Evolutionary conservation across 2,113 vertebrate species (phyloP).

Genomic region (Reinhardtius hippoglossoides): DNA sequence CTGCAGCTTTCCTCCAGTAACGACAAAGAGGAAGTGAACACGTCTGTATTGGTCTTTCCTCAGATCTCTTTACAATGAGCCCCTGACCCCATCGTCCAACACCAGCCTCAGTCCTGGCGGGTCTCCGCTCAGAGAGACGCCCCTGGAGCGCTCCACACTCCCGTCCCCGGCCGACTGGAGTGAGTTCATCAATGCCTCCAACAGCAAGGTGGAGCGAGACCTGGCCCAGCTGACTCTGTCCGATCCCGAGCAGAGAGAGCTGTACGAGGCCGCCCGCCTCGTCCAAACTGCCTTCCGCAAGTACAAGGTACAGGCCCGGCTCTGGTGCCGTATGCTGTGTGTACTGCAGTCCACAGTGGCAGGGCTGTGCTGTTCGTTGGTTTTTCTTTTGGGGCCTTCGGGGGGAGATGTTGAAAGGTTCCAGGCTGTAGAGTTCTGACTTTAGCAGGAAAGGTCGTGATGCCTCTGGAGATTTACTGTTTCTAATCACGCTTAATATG

Average conservation of each 20-base stretch:
- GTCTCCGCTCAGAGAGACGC: slow-evolving; percentile 88
- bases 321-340: slow-evolving; percentile 56
- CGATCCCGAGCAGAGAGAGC: slow-evolving; percentile 96
- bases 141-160: slow-evolving; percentile 90
- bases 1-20: neutral
- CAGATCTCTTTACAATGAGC: slow-evolving; percentile 92
- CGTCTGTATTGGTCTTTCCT: neutral
- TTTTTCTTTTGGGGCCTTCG: slow-evolving; percentile 30
- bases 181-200: slow-evolving; percentile 95
- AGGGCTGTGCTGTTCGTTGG: slow-evolving; percentile 27
- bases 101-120: slow-evolving; percentile 92
- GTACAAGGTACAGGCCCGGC: slow-evolving; percentile 90
- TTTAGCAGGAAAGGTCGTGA: slow-evolving; percentile 28
- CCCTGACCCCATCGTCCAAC: slow-evolving; percentile 91
- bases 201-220: slow-evolving; percentile 96
- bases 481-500: neutral
- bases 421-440: slow-evolving; percentile 2
- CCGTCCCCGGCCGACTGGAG: slow-evolving; percentile 96
- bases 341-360: slow-evolving; percentile 32
- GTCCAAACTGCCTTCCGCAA: slow-evolving; percentile 99
- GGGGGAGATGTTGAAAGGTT: slow-evolving; percentile 4
- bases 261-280: slow-evolving; percentile 96
- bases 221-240: slow-evolving; percentile 97
- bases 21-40: neutral
- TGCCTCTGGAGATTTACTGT: too few relatives aligned